Evolutionary conservation across 2,113 vertebrate species (phyloP), one percentile per base, ranked within the genome.

Genomic region (Peromyscus polionotus): DNA sequence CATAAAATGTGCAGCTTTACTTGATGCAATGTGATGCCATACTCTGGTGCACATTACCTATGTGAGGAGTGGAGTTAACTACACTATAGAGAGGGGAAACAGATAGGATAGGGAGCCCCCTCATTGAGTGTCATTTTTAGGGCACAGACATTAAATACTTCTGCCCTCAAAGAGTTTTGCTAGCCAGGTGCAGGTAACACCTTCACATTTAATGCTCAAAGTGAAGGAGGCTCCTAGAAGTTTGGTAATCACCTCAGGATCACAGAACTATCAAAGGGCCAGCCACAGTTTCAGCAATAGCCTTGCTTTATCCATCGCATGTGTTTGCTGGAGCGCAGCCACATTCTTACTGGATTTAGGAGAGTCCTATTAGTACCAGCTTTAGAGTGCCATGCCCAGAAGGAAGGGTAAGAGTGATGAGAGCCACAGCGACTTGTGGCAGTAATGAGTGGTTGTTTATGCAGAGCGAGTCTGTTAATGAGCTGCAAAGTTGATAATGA

Each of bases 391-490:
- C 59, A 12, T 4, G n/a, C 42, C 85, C 91, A 57, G 88, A 84
- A 91, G 76, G 83, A 76, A 72, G 59, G n/a, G 10, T 1, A 3
- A 2, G 42, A 65, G 3, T 59, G 31, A 19, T 13, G 57, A 45
- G 54, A 75, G 7, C 12, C 26, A 17, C 13, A 28, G 90, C 2
- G 3, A 7, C 31, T 75, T 67, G 36, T 48, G 36, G 42, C 31
- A 57, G 42, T 33, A 45, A 39, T 48, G 59, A 57, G 33, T 10
- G 31, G 57, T 70, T 84, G 51, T 70, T 80, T 54, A 72, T 83
- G 86, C 61, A 24, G 54, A 93, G 92, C 6, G 48, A 89, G 33
- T 65, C 72, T 87, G 95, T 72, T 57, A 81, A 90, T 59, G 96
- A 90, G 70, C 59, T 81, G 90, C 89, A 48, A 31, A 86, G 51